phyloP scores from a whole-genome alignment of 2,113 vertebrate genomes.

The Hymenochirus boettgeri region DNA sequence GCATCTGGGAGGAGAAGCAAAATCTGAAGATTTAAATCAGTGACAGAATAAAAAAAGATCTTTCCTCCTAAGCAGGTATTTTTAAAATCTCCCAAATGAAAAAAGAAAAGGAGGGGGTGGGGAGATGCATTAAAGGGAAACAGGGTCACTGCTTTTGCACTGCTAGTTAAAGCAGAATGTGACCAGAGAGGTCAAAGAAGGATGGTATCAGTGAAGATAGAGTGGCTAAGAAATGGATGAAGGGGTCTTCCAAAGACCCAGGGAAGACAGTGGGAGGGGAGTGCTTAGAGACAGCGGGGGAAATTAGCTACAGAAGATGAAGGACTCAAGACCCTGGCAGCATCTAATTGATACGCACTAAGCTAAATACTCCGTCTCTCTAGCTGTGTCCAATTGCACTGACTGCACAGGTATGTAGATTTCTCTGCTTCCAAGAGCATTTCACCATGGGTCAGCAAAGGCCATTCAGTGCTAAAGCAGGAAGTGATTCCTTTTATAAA shows the following conservation, averaged over 20 bases:
- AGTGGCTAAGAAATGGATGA: neutral
- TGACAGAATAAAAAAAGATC: too few species aligned
- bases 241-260: constrained; percentile 3
- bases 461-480: constrained; percentile 17
- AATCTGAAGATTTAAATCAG: neutral
- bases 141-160: neutral
- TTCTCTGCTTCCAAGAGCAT: constrained; percentile 27
- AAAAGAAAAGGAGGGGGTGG: neutral
- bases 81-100: too few species aligned
- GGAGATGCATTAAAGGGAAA: neutral
- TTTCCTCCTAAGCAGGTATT: too few species aligned
- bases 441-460: constrained; percentile 41
- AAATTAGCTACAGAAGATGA: constrained; percentile 43
- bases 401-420: constrained; percentile 44
- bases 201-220: neutral
- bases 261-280: neutral
- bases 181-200: neutral
- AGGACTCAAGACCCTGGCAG: constrained; percentile 7
- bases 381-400: constrained; percentile 35
- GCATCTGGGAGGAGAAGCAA: neutral
- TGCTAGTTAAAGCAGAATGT: neutral
- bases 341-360: constrained; percentile 38
- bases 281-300: constrained; percentile 7
- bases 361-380: constrained; percentile 33
- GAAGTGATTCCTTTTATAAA: constrained; percentile 34